Conservation (phyloP, 2,888 invertebrate genomes). For the Agapostemon virescens region DNA sequence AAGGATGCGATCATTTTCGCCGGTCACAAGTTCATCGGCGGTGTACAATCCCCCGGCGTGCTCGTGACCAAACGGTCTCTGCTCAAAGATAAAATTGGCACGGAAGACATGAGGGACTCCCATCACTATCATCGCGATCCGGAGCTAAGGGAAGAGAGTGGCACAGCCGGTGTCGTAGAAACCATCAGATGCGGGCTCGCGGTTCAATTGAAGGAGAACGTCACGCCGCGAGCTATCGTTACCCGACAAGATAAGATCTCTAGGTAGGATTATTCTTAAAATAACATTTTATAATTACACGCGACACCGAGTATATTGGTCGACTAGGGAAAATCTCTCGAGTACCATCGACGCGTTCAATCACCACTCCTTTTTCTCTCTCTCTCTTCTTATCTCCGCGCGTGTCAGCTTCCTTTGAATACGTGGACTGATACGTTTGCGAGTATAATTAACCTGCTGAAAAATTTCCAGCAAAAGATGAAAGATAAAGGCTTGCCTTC, state of each 20-base stretch:
- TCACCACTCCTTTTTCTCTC: neutral
- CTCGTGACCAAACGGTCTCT: constrained; percentile 82
- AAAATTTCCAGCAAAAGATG: neutral
- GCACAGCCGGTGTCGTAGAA: constrained; percentile 89
- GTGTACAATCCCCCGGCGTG: constrained; percentile 91
- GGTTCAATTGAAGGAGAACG: constrained; percentile 91
- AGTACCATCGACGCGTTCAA: neutral
- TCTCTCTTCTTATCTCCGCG: neutral
- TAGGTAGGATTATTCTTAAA: constrained; percentile 81
- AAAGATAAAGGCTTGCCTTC: neutral
- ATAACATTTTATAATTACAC: constrained; percentile 18
- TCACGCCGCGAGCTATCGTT: constrained; percentile 88
- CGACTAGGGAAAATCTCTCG: neutral
- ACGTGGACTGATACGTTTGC: neutral
- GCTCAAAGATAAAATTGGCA: constrained; percentile 79
- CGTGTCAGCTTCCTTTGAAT: neutral
- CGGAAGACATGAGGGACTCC: constrained; percentile 77
- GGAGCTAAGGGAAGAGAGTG: constrained; percentile 87
- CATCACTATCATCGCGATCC: constrained; percentile 81
- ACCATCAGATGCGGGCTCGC: constrained; percentile 92
- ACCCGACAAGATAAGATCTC: constrained; percentile 87
- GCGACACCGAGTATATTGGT: neutral
- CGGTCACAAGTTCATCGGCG: constrained; percentile 94
- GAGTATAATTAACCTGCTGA: neutral
- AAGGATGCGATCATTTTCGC: constrained; percentile 95